phyloP scores from a whole-genome alignment of 2,113 vertebrate genomes.

The Caranx ignobilis region DNA sequence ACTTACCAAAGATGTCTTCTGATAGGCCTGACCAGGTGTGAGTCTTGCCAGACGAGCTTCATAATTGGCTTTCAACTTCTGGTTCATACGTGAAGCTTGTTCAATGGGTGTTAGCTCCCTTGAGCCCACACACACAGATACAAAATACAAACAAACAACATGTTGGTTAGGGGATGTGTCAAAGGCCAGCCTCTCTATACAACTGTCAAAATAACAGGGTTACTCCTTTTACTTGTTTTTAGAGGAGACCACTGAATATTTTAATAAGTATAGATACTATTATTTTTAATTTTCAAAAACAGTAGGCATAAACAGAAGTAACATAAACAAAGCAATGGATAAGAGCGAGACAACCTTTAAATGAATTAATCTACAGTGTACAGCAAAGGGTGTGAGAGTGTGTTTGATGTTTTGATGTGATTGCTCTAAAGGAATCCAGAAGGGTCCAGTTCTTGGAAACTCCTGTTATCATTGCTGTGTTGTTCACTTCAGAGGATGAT shows the following conservation, averaged over 20 bases:
- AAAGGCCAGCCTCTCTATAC: not conserved
- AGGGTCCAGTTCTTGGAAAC: not conserved
- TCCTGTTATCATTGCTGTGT: slow-evolving; percentile 11
- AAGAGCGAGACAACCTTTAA: not conserved
- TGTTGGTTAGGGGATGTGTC: not conserved
- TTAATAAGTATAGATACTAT: not conserved
- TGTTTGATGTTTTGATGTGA: not conserved
- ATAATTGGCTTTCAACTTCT: slow-evolving; percentile 95
- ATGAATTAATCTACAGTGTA: not conserved
- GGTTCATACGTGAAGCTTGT: slow-evolving; percentile 93
- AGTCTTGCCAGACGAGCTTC: slow-evolving; percentile 93
- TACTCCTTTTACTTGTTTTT: not conserved
- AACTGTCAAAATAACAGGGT: not conserved
- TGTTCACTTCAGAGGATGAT: not conserved
- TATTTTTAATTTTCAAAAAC: not conserved
- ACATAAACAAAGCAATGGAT: not conserved
- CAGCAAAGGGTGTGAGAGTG: not conserved
- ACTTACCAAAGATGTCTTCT: slow-evolving; percentile 96
- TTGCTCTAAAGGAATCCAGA: not conserved
- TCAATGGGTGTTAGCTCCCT: slow-evolving; percentile 93
- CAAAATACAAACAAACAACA: not conserved
- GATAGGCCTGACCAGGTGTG: slow-evolving; percentile 89
- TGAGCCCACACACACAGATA: slow-evolving; percentile 31
- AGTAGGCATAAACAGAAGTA: not conserved
- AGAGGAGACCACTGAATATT: not conserved